Conservation (phyloP, 2,113 vertebrate species). For the Ginglymostoma cirratum region DNA sequence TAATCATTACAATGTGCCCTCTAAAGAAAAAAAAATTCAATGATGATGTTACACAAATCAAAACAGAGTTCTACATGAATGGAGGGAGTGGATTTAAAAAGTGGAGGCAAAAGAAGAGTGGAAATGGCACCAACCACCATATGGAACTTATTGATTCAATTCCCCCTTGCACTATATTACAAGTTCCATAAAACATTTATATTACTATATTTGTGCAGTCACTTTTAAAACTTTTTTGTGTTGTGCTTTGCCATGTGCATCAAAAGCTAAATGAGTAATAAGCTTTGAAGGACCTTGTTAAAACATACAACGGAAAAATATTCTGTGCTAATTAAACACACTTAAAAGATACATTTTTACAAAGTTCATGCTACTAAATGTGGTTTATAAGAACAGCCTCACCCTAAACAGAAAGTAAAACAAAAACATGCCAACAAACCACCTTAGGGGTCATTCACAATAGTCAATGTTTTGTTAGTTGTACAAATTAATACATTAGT, state of each 20-base stretch:
- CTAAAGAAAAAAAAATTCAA: background rate
- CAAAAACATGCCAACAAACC: constrained; percentile 14
- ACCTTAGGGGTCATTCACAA: constrained; percentile 35
- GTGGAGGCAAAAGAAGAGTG: constrained; percentile 3
- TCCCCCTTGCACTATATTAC: background rate
- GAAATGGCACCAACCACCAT: background rate
- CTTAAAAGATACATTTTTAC: constrained; percentile 6
- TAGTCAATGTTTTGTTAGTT: background rate
- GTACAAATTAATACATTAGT: background rate
- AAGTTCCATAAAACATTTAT: constrained; percentile 15
- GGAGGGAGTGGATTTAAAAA: background rate
- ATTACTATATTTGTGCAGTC: constrained; percentile 33
- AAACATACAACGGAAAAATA: constrained; percentile 34
- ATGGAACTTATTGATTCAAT: background rate
- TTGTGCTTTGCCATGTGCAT: constrained; percentile 38
- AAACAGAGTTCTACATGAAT: background rate
- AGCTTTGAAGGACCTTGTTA: background rate
- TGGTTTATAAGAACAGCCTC: background rate
- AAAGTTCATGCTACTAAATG: constrained; percentile 4
- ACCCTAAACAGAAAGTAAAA: background rate
- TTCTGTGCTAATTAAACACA: constrained; percentile 12
- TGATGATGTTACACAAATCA: background rate
- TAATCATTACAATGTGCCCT: background rate
- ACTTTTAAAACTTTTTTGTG: background rate
- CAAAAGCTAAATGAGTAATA: constrained; percentile 33